phyloP scores from a whole-genome alignment of 2,797 vertebrate genomes.

The Bovichtus diacanthus region DNA sequence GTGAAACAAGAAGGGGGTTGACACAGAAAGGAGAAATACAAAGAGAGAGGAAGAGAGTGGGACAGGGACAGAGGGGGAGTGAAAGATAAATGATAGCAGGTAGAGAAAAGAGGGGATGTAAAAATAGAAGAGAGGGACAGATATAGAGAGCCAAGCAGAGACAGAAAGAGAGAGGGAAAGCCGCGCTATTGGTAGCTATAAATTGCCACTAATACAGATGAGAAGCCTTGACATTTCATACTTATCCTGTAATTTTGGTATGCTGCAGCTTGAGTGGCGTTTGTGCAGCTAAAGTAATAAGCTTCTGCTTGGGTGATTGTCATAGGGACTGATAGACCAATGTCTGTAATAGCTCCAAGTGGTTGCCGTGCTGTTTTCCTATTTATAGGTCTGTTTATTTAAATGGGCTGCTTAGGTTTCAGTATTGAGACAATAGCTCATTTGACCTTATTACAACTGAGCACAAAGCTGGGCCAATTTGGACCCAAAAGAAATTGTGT shows the following conservation, averaged over 20 bases:
- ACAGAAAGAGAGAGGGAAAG: constrained; percentile 67
- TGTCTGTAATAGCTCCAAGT: constrained; percentile 79
- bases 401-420: constrained; percentile 75
- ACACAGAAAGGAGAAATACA: constrained; percentile 82
- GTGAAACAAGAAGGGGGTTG: constrained; percentile 77
- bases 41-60: constrained; percentile 71
- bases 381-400: constrained; percentile 82
- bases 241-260: constrained; percentile 82
- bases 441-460: constrained; percentile 72
- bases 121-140: constrained; percentile 81
- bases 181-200: constrained; percentile 83
- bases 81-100: constrained; percentile 84
- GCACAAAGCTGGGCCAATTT: constrained; percentile 43
- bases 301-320: constrained; percentile 77
- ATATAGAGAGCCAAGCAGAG: constrained; percentile 72
- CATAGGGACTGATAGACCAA: constrained; percentile 78
- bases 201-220: constrained; percentile 83
- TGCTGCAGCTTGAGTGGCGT: constrained; percentile 75
- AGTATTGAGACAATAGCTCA: constrained; percentile 74
- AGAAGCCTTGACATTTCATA: constrained; percentile 82
- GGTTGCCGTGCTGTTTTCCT: constrained; percentile 80
- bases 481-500: constrained; percentile 22
- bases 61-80: constrained; percentile 72
- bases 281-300: constrained; percentile 78
- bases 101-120: constrained; percentile 79